Evolutionary conservation across 2,113 vertebrate species (phyloP), one percentile per base, ranked within the genome.

Genomic region (Silurus meridionalis): DNA sequence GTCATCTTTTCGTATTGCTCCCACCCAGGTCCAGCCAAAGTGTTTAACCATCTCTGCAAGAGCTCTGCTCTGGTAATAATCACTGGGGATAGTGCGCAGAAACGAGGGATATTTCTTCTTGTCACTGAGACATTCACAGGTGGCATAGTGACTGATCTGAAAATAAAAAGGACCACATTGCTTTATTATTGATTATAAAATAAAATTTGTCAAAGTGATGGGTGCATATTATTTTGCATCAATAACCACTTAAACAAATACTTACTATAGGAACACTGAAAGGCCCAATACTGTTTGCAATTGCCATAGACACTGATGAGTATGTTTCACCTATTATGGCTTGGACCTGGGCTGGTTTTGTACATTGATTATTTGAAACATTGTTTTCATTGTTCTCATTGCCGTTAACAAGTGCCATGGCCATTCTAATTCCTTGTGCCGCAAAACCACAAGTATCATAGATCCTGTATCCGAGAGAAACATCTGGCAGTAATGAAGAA

Each of bases 401-500:
- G 46, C 90, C 88, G 37, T 92, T 92, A 28, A 91, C 83, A 69
- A 92, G 75, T 77, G 88, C 88, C 86, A 90, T 87, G n/a, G 89
- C 88, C 82, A 84, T 67, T 46, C 82, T 86, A 46, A 89, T 84
- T 3, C 83, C 89, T 57, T 89, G 28, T 67, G 67, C 69, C 14
- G 83, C 83, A 17, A 84, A 90, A 67, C 84, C 75, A 64, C 91
- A 92, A 19, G 88, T 72, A 71, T 92, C 89, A 83, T 90, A 89
- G 52, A 92, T 91, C 55, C 88, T 87, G 52, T 90, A 92, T 14
- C 91, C 91, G 79, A 92, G 84, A 60, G 81, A 88, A 9, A 91
- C 37, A 25, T 77, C 84, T 23, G 88, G 90, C 55, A 92, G 87
- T n/a, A 92, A 83, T 37, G 88, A 75, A 37, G 89, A 85, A 74